These are phyloP conservation scores for Sebastes schlegelii DNA, from an alignment of 2,113 vertebrate species.

Conservation along the genomic window DNA sequence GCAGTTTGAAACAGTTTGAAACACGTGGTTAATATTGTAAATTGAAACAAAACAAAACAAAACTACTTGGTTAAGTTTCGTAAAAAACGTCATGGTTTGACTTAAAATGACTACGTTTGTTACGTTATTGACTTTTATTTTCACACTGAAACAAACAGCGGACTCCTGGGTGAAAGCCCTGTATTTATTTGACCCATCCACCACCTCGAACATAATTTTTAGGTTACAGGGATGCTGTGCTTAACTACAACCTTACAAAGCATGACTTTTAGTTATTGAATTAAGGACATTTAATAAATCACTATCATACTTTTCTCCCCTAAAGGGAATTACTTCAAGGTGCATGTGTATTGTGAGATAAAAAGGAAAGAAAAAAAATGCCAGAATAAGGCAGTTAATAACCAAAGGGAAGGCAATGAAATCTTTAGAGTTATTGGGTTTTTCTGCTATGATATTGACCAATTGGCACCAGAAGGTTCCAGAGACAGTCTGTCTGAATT, in stretches of 20 bases:
- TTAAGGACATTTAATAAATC: background rate
- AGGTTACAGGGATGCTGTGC: background rate
- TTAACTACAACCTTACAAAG: background rate
- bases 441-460: slow-evolving; percentile 47
- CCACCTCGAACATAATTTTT: no score
- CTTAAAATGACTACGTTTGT: no score
- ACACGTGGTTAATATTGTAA: no score
- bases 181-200: no score
- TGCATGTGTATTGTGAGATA: background rate
- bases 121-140: no score
- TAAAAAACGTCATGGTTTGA: no score
- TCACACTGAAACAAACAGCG: no score
- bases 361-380: slow-evolving; percentile 15
- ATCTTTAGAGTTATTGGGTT: slow-evolving; percentile 27
- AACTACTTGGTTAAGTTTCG: no score
- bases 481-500: slow-evolving; percentile 50
- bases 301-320: background rate
- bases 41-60: no score
- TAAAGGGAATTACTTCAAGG: slow-evolving; percentile 13
- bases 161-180: no score
- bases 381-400: background rate
- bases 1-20: background rate
- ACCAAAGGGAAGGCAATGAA: slow-evolving; percentile 1
- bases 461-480: slow-evolving; percentile 40
- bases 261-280: background rate